Conservation (phyloP, 1,140 invertebrate genomes). For the Bathynomus jamesi region DNA sequence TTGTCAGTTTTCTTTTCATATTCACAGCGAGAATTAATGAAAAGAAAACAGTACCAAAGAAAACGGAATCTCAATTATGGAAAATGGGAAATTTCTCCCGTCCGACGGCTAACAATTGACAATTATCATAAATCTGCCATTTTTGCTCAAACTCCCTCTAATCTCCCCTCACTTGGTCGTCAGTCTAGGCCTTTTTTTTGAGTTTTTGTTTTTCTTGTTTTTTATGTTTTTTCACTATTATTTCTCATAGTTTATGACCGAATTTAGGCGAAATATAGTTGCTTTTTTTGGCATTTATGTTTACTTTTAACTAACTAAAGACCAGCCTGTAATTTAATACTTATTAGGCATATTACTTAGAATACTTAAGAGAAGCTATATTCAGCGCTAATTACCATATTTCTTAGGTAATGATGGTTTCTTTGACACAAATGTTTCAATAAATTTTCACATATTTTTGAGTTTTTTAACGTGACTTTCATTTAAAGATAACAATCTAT, state of each 20-base stretch:
- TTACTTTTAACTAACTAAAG: slow-evolving; percentile 1
- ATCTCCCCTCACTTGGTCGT: neutral
- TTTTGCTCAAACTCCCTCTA: neutral
- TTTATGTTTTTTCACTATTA: neutral
- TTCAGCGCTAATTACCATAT: slow-evolving; percentile 1
- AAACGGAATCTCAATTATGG: neutral
- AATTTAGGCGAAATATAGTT: slow-evolving; percentile 1
- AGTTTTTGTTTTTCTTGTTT: neutral
- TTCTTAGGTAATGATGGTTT: neutral
- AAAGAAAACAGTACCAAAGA: neutral
- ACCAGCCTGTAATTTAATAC: neutral
- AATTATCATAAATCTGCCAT: slow-evolving; percentile 1
- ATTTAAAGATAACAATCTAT: neutral
- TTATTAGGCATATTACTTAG: neutral
- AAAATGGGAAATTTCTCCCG: neutral
- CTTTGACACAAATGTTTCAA: neutral
- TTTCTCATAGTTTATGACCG: neutral
- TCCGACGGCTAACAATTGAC: neutral
- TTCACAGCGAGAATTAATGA: neutral
- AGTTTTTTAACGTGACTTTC: neutral
- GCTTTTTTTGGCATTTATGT: slow-evolving; percentile 1
- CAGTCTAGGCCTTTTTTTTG: neutral
- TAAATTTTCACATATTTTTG: neutral
- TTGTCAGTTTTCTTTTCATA: neutral
- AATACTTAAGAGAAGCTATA: neutral